Evolutionary conservation across 2,888 invertebrate genomes (phyloP), one percentile per base, ranked within the genome.

Genomic region (Diaphora mendica): DNA sequence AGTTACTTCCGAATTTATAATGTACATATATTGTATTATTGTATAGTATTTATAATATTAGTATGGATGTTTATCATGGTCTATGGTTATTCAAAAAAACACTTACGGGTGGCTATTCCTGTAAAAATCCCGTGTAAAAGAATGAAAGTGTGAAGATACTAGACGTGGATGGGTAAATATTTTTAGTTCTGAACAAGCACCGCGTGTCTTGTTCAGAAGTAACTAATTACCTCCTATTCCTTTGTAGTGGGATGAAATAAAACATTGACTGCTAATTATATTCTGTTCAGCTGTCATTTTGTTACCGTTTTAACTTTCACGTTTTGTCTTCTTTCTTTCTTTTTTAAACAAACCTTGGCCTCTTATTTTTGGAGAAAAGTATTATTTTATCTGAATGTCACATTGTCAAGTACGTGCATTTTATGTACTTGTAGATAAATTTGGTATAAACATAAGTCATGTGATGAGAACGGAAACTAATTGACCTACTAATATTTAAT

Each of bases 401-500:
- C 17, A 48, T 68, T 15, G 23, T 68, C 35, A 55, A 68, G 35
- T 68, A 51, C 26, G 30, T 15, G 8, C 17, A 62, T 13, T 59
- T 15, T 26, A 39, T 23, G 80, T 78, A 72, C 70, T 30, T 70
- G 48, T 62, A 26, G 11, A 26, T 42, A 62, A 26, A 33, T 44
- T 44, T 64, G 59, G 72, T 66, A 64, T 68, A 74, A 75, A 77
- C 65, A 74, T 72, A 81, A 78, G 80, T 82, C 81, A 83, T 79
- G 71, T 78, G 86, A 88, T 90, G 90, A 83, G 88, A 89, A 89
- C 88, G 92, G 91, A 91, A 89, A 89, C 88, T 84, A 85, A 86
- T 84, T 89, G 89, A 91, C 92, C 91, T 84, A 90, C 88, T 90
- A 91, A 88, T 91, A 90, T 90, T 89, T 86, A 87, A 89, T 87